Evolutionary conservation across 1,140 invertebrate genomes (phyloP), one percentile per base, ranked within the genome.

Genomic region (Neomicropteryx cornuta): DNA sequence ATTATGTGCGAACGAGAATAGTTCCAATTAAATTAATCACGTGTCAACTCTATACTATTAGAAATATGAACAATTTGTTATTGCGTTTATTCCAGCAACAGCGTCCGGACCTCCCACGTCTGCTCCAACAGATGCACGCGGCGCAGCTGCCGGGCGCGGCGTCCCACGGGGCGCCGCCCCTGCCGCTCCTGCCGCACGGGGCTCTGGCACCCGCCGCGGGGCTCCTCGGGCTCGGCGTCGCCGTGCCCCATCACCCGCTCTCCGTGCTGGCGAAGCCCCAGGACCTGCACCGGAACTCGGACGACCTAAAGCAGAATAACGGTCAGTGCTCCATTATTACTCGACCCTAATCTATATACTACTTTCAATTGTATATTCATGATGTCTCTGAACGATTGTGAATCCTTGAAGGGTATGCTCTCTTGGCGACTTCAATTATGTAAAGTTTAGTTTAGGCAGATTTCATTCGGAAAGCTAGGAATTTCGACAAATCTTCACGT

Each of bases 41-140:
- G n/a, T n/a, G n/a, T n/a, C n/a, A n/a, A n/a, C n/a, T n/a, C n/a
- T n/a, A n/a, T n/a, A n/a, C n/a, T n/a, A n/a, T n/a, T n/a, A n/a
- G n/a, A n/a, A n/a, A n/a, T n/a, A n/a, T n/a, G n/a, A n/a, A n/a
- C 18, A 36, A 32, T 28, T 35, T 18, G 23, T 33, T 38, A 20
- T 42, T 56, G 11, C 61, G 50, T 57, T 47, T 62, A 47, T 72
- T 74, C 20, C 68, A 85, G 80, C 81, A 83, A 77, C 81, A 83
- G 60, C 71, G 82, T 52, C 78, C 81, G 21, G 82, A 85, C 55
- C 57, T 85, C 34, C 82, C 81, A 2, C 71, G 82, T 56, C 52
- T 85, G 46, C 58, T 85, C 57, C 87, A 90, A 62, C 87, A 92
- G 68, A 90, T 93, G 86, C 88, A 93, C 52, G 87, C 88, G 5